Evolutionary conservation across 2,888 invertebrate genomes (phyloP), one percentile per base, ranked within the genome.

Genomic region (Gerosis bhagava): DNA sequence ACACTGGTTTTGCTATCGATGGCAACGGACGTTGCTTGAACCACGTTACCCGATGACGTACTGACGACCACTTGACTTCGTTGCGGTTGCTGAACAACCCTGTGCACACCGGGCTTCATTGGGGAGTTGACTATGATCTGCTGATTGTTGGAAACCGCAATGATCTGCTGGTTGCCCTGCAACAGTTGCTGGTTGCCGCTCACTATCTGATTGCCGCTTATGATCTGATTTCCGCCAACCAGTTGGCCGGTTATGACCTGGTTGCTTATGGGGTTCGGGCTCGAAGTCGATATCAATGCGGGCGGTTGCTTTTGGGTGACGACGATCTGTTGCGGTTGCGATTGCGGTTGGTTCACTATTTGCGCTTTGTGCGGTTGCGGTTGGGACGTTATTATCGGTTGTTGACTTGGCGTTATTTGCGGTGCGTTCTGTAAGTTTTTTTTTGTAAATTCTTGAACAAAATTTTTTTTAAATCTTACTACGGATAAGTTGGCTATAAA

Each of bases 311-410:
- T 86, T 47, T 83, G 83, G 0, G 83, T 80, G 1, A 87, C 81
- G 15, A 87, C 68, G 1, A 84, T 80, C 52, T 89, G 89, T 24
- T 83, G 89, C 0, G 59, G 48, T 19, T 80, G 89, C 0, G 59
- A 47, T 19, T 80, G 79, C 2, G 63, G 59, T 40, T 56, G 89
- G 75, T 84, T 63, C 57, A 83, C 70, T 3, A 88, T 71, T 56
- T 83, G 84, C 0, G 87, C 92, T 6, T 92, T 92, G 24, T 92
- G 91, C 0, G 89, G 83, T 59, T 84, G 90, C 3, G 89, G 90
- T 50, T 87, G 89, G 0, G 82, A 69, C 0, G 84, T 84, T 66
- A 88, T 86, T 49, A 89, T 76, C 1, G 88, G 87, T 60, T 89
- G 89, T 55, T 90, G 89, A 42, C 86, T 86, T 43, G 74, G 73